Evolutionary conservation across 92 coral and sea anemone species (phyloP), one percentile per base, ranked within the genome.

Genomic region (Anthopleura xanthogrammica): DNA sequence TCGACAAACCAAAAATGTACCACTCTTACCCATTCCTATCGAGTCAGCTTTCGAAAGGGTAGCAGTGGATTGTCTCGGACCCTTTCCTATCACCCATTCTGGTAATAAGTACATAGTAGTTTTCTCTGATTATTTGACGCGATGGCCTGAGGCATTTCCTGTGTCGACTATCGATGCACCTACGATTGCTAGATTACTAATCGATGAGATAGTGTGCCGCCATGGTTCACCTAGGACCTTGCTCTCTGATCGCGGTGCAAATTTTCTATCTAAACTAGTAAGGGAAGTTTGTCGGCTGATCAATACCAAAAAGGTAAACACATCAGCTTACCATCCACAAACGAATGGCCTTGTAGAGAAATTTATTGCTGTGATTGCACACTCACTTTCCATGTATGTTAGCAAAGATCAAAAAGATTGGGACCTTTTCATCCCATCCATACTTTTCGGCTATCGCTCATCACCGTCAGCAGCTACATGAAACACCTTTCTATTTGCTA

Each of bases 321-420:
- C 95, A 2, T 86, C 89, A 0, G 82, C 92, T 1, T 92, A 92
- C 62, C 95, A 90, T 17, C 94, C 94, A 0, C 91, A 90, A 41
- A 84, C 88, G 1, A 86, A 86, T 23, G 90, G 93, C 2, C 36
- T 83, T 0, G 90, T 80, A 0, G 93, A 90, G 54, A 62, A 85
- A 75, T 87, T 83, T 71, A 90, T 83, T 72, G 77, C 81, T 39
- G 78, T 86, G 12, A 36, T 87, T 1, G 83, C 83, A 12, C 86
- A 83, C 71, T 83, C 90, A 11, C 52, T 90, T 2, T 83, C 94
- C 16, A 85, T 80, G 89, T 88, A 56, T 70, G 82, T 86, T 1
- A 77, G 72, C 56, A 62, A 66, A 19, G 82, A 89, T 23, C 86
- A 89, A 73, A 74, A 77, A 4, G 89, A 92, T 29, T 92, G 92